These are phyloP conservation scores for Tokudaia tokunoshimensis DNA, from an alignment of 2,797 vertebrate genomes.

Conservation along the genomic window DNA sequence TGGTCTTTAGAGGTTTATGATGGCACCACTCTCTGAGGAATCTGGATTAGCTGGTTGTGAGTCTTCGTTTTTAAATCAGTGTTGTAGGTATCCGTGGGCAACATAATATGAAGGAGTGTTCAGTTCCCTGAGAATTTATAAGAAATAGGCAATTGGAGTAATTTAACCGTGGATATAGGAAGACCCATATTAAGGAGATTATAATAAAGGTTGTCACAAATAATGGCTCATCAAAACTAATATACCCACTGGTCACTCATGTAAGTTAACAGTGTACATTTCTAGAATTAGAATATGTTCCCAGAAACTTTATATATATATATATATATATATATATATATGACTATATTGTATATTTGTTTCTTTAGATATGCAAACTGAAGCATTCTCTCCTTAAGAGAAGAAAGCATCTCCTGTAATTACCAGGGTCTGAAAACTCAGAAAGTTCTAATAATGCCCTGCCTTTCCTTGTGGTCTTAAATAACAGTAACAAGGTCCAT, in stretches of 20 bases:
- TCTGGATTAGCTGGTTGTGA: not conserved
- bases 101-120: not conserved
- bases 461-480: not conserved
- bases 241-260: not conserved
- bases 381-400: not conserved
- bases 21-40: not conserved
- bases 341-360: not conserved
- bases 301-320: not conserved
- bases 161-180: not conserved
- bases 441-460: not conserved
- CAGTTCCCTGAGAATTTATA: not conserved
- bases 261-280: not conserved
- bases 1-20: not conserved
- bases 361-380: not conserved
- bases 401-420: not conserved
- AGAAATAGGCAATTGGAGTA: not conserved
- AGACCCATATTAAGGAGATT: not conserved
- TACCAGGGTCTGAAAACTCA: not conserved
- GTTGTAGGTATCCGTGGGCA: not conserved
- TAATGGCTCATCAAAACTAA: not conserved
- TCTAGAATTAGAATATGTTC: not conserved
- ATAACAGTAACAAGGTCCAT: no score
- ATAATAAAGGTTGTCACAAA: not conserved
- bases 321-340: not conserved
- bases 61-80: not conserved